Evolutionary conservation across 2,888 invertebrate genomes (phyloP).

Genomic region (Trisateles emortualis): DNA sequence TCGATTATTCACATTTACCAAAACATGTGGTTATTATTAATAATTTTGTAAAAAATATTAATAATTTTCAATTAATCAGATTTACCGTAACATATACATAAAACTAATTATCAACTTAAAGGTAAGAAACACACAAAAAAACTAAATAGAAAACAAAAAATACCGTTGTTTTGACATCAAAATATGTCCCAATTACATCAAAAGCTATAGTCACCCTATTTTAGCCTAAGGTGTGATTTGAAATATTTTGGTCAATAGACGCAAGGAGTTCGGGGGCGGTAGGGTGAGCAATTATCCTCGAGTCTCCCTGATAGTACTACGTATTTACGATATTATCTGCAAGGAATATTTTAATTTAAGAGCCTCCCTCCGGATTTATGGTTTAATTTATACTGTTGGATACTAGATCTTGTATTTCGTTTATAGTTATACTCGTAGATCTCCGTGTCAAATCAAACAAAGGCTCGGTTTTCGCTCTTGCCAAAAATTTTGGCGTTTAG

Average conservation of each 20-base stretch:
- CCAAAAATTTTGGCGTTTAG: too few relatives aligned
- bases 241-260: constrained; percentile 53
- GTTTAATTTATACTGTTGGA: constrained; percentile 31
- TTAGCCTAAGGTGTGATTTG: constrained; percentile 47
- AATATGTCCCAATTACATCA: background rate
- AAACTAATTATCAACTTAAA: too few relatives aligned
- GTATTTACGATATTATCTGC: constrained; percentile 39
- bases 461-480: too few relatives aligned
- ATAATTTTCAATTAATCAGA: too few relatives aligned
- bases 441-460: too few relatives aligned
- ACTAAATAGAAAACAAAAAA: too few relatives aligned
- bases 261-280: constrained; percentile 20
- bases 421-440: constrained; percentile 5
- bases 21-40: too few relatives aligned
- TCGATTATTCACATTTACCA: too few relatives aligned
- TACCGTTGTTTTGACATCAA: too few relatives aligned
- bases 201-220: constrained; percentile 38
- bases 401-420: constrained; percentile 14
- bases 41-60: too few relatives aligned
- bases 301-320: constrained; percentile 25
- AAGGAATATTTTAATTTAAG: constrained; percentile 45
- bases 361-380: constrained; percentile 35
- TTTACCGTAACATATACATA: too few relatives aligned
- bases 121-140: background rate
- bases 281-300: constrained; percentile 45